phyloP scores from a whole-genome alignment of 2,888 invertebrate species.

The Leptothorax acervorum region DNA sequence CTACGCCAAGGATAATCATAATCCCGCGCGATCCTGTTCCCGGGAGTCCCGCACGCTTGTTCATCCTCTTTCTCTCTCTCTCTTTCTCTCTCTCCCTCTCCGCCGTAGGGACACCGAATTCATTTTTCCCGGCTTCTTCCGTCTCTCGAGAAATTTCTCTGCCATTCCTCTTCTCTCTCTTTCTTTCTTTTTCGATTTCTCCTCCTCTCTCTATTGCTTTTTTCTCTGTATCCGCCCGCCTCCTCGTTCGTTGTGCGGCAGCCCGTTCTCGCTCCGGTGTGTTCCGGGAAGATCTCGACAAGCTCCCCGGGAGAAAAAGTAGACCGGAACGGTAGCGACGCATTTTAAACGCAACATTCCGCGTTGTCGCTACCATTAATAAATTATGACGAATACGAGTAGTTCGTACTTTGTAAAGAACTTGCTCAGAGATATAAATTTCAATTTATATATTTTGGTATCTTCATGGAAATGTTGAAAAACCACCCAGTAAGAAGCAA shows the following conservation, averaged over 20 bases:
- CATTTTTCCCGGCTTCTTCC: slow-evolving; percentile 66
- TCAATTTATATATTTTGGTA: background rate
- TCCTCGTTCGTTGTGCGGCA: slow-evolving; percentile 18
- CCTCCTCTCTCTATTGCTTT: slow-evolving; percentile 20
- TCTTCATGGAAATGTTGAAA: background rate
- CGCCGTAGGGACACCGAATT: slow-evolving; percentile 65
- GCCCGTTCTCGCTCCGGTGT: slow-evolving; percentile 41
- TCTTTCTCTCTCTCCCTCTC: slow-evolving; percentile 63
- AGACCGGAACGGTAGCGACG: slow-evolving; percentile 37
- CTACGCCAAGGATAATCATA: slow-evolving; percentile 79
- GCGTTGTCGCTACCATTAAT: slow-evolving; percentile 31
- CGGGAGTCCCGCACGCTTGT: slow-evolving; percentile 68
- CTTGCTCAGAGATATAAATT: background rate
- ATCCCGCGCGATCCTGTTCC: slow-evolving; percentile 80
- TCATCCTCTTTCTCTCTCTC: slow-evolving; percentile 59
- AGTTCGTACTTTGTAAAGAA: background rate
- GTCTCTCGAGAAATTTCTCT: slow-evolving; percentile 66
- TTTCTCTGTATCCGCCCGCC: slow-evolving; percentile 11
- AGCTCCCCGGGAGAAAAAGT: slow-evolving; percentile 36
- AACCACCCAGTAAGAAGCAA: background rate
- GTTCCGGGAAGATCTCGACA: slow-evolving; percentile 52
- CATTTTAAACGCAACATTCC: slow-evolving; percentile 37
- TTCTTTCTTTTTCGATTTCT: slow-evolving; percentile 15
- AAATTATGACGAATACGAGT: slow-evolving; percentile 44
- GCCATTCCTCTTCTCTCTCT: slow-evolving; percentile 44